These are phyloP conservation scores for Coreoperca whiteheadi DNA, from an alignment of 2,113 vertebrate genomes.

Conservation along the genomic window DNA sequence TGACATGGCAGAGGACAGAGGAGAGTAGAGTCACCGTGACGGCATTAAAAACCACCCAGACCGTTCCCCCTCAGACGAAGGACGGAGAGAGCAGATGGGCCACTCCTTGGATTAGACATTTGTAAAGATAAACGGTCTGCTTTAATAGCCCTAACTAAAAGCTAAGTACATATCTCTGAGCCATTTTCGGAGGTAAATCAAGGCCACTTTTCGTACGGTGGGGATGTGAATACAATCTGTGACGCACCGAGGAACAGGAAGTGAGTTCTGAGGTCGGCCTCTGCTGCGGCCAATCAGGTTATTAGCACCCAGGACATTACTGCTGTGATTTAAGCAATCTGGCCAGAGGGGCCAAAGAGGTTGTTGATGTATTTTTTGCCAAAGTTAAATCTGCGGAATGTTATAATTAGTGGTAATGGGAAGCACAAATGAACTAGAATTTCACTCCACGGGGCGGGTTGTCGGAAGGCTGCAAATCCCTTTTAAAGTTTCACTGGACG, in stretches of 20 bases:
- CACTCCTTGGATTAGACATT: neutral
- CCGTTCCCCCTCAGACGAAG: neutral
- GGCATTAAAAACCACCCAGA: conserved; percentile 13
- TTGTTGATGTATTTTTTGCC: conserved; percentile 28
- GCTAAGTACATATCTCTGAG: neutral
- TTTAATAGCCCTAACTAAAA: conserved; percentile 12
- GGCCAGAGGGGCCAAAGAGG: conserved; percentile 51
- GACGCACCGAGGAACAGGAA: conserved; percentile 46
- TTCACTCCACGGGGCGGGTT: conserved; percentile 57
- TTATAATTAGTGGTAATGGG: conserved; percentile 73
- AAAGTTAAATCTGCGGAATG: conserved; percentile 72
- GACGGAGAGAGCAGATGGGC: neutral
- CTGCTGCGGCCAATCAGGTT: conserved; percentile 37
- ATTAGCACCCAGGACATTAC: conserved; percentile 12
- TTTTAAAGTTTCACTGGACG: conserved; percentile 74
- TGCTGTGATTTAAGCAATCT: conserved; percentile 41
- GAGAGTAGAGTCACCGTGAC: neutral
- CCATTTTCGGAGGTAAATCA: no score
- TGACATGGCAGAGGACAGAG: neutral
- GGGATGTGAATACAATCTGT: no score
- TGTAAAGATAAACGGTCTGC: conserved; percentile 1
- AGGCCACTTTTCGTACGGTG: no score
- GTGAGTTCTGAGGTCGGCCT: conserved; percentile 9
- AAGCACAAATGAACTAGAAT: conserved; percentile 70
- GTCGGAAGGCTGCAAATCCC: conserved; percentile 65